Evolutionary conservation across 2,113 vertebrate species (phyloP), one percentile per base, ranked within the genome.

Genomic region (Ciconia stormi): DNA sequence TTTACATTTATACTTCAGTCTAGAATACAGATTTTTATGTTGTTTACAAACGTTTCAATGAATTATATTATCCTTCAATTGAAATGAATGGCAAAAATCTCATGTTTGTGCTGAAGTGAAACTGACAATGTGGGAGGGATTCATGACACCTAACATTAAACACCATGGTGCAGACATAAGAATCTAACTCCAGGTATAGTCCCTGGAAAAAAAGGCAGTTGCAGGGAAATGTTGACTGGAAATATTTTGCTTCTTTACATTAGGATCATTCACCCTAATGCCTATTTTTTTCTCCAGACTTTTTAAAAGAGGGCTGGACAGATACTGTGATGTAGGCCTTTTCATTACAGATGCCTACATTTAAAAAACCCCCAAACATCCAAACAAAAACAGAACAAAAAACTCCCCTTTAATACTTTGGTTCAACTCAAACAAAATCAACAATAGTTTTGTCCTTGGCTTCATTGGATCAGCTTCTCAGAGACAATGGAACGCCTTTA

Each of bases 261-360:
- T 34, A 13, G 8, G n/a, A 32, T 32, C 2, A 55, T 69, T 87
- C 4, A 22, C 9, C 18, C 6, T 4, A 93, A 65, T n/a, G 2
- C 0, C 3, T 56, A 8, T 0, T 34, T 65, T 89, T 80, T 40
- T 38, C 14, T 72, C 4, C 6, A 56, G 4, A 2, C 10, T 67
- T 82, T 96, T 71, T 3, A 7, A 52, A 90, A 52, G 13, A 20
- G 1, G 0, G 42, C 61, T 79, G 12, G 6, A 79, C 4, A 38
- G 42, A 42, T 32, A 56, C 3, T 65, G 13, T 38, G 27, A 38
- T 49, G 15, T 20, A 72, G 13, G 6, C 4, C 2, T 52, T 79
- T 88, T 65, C 5, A 74, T 72, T 76, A 59, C 16, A 34, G 30
- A 55, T 19, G 9, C 1, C 13, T 63, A 21, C 6, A 44, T 44